Percentiles rank a stretch among this genome's conserved stretches.
Conservation (phyloP, 2,797 vertebrate species). For the Myripristis murdjan region DNA sequence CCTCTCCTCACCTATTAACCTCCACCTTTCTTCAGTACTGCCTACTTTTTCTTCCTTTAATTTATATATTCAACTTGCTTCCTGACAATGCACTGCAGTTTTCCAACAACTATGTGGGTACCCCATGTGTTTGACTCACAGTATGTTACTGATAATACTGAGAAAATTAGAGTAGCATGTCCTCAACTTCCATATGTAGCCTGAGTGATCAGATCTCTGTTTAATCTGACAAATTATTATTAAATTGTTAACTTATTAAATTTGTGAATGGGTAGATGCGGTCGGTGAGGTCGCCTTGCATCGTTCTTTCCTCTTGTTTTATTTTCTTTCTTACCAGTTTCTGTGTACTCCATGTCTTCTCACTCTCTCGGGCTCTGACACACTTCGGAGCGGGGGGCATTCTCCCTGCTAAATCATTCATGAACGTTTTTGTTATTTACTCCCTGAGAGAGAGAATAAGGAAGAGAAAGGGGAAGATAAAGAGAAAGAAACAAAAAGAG, state of each 20-base stretch:
- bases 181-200: neutral
- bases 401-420: slow-evolving; percentile 77
- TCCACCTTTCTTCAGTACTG: slow-evolving; percentile 1
- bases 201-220: no score
- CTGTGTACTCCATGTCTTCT: slow-evolving; percentile 45
- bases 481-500: slow-evolving; percentile 22
- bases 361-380: slow-evolving; percentile 66
- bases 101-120: no score
- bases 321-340: slow-evolving; percentile 26
- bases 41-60: neutral
- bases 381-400: slow-evolving; percentile 68
- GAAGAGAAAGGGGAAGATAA: slow-evolving; percentile 7
- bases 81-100: no score
- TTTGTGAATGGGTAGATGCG: slow-evolving; percentile 36
- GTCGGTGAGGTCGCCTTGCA: slow-evolving; percentile 9
- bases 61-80: no score
- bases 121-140: no score
- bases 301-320: slow-evolving; percentile 21
- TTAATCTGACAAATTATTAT: no score
- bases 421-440: slow-evolving; percentile 73
- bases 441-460: slow-evolving; percentile 38
- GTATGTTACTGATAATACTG: neutral
- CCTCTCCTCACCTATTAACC: slow-evolving; percentile 17
- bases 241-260: neutral
- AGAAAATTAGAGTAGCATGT: neutral